phyloP scores from a whole-genome alignment of 2,888 invertebrate species.

The Pterobdella sp. region DNA sequence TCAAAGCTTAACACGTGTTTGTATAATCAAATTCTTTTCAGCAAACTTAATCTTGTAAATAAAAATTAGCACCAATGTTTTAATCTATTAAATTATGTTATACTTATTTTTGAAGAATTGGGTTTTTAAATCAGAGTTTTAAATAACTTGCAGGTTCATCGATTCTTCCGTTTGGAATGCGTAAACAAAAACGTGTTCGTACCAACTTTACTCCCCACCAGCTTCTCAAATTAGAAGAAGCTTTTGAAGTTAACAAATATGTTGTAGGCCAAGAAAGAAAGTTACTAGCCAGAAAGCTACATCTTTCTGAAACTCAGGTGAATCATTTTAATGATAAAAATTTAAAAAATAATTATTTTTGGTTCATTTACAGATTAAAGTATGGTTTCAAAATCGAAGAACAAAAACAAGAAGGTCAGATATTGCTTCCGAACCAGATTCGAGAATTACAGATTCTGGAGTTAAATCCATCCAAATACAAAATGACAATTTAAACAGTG shows the following conservation, averaged over 20 bases:
- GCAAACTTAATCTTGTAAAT: too few relatives aligned
- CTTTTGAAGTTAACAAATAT: conserved; percentile 21
- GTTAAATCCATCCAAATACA: background rate
- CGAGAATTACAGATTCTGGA: background rate
- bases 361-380: conserved; percentile 18
- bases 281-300: conserved; percentile 22
- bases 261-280: conserved; percentile 24
- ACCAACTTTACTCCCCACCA: conserved; percentile 20
- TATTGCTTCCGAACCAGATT: conserved; percentile 13
- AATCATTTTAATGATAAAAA: background rate
- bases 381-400: conserved; percentile 27
- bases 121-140: background rate
- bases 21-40: too few relatives aligned
- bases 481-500: background rate
- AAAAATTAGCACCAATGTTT: too few relatives aligned
- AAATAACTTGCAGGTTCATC: background rate
- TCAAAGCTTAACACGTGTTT: too few relatives aligned
- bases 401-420: conserved; percentile 21
- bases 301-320: conserved; percentile 28
- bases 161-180: conserved; percentile 3
- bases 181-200: conserved; percentile 19
- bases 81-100: too few relatives aligned
- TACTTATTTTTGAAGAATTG: too few relatives aligned
- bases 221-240: conserved; percentile 13
- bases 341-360: background rate